Percentiles rank a stretch among this genome's conserved stretches.
Conservation (phyloP, 2,888 invertebrate genomes). For the Cynaeus angustus region DNA sequence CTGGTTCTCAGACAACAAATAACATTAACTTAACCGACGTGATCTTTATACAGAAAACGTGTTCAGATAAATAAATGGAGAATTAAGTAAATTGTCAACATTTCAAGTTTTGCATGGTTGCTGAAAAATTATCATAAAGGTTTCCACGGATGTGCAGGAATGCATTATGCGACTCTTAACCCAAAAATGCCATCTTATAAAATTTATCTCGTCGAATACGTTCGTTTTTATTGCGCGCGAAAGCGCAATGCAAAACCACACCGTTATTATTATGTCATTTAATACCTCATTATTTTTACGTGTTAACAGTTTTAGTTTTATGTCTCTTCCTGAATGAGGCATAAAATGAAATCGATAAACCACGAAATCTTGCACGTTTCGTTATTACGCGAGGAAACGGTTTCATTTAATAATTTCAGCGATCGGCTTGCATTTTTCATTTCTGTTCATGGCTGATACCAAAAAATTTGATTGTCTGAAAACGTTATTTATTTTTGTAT, state of each 20-base stretch:
- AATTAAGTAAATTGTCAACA: slow-evolving; percentile 58
- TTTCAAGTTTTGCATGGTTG: slow-evolving; percentile 55
- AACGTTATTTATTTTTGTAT: slow-evolving; percentile 29
- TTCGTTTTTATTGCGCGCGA: slow-evolving; percentile 19
- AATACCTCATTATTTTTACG: slow-evolving; percentile 24
- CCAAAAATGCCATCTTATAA: slow-evolving; percentile 33
- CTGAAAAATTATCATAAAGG: slow-evolving; percentile 57
- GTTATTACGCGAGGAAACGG: background rate
- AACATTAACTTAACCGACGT: slow-evolving; percentile 47
- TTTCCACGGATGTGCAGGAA: slow-evolving; percentile 50
- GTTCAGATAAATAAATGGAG: slow-evolving; percentile 55
- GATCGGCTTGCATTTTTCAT: slow-evolving; percentile 4
- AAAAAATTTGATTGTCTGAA: slow-evolving; percentile 41
- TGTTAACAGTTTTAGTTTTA: slow-evolving; percentile 15
- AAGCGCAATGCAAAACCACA: slow-evolving; percentile 16
- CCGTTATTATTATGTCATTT: slow-evolving; percentile 37
- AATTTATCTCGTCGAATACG: slow-evolving; percentile 28
- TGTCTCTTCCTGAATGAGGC: slow-evolving; percentile 7
- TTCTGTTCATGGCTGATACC: slow-evolving; percentile 30
- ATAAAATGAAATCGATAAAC: slow-evolving; percentile 5
- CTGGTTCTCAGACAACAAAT: slow-evolving; percentile 51
- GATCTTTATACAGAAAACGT: slow-evolving; percentile 53
- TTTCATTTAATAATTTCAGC: background rate
- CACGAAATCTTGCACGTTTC: slow-evolving; percentile 3
- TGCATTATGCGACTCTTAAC: slow-evolving; percentile 49